Conservation (phyloP, 2,888 invertebrate species). For the Eupsilia transversa region DNA sequence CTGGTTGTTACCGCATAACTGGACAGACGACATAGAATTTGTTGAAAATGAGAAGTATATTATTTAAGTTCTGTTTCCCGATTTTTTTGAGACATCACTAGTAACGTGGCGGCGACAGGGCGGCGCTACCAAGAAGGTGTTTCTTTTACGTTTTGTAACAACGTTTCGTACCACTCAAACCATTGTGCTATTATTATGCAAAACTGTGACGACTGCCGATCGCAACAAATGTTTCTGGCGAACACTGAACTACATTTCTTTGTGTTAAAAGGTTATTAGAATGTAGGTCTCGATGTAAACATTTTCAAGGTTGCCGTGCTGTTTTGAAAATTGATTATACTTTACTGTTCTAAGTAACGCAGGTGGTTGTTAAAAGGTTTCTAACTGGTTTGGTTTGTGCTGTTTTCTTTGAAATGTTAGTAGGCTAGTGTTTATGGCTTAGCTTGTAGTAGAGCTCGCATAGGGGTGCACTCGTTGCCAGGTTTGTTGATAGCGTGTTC, state of each 20-base stretch:
- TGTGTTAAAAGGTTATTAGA: slow-evolving; percentile 87
- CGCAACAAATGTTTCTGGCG: slow-evolving; percentile 79
- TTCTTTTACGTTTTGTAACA: slow-evolving; percentile 85
- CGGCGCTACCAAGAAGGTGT: slow-evolving; percentile 79
- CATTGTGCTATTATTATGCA: slow-evolving; percentile 89
- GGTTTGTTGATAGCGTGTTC: slow-evolving; percentile 20
- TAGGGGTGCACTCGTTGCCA: not conserved
- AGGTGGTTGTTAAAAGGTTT: slow-evolving; percentile 2
- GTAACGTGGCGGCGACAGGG: slow-evolving; percentile 69
- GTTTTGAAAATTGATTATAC: slow-evolving; percentile 73
- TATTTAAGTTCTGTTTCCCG: slow-evolving; percentile 4
- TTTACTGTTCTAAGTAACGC: slow-evolving; percentile 34
- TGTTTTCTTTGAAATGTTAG: slow-evolving; percentile 31
- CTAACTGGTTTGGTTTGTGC: not conserved
- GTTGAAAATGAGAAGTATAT: not conserved
- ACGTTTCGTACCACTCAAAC: slow-evolving; percentile 74
- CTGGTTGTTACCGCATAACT: slow-evolving; percentile 24
- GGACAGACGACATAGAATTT: not conserved
- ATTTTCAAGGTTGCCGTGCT: slow-evolving; percentile 80
- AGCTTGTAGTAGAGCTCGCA: slow-evolving; percentile 1
- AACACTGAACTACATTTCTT: slow-evolving; percentile 82
- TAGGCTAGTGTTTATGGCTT: not conserved
- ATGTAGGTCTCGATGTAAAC: slow-evolving; percentile 82
- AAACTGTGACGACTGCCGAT: slow-evolving; percentile 81
- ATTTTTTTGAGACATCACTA: slow-evolving; percentile 44